Percentiles rank a stretch among this genome's conserved stretches.
phyloP scores from a whole-genome alignment of 1,140 invertebrate species.

The Callitettix versicolor region DNA sequence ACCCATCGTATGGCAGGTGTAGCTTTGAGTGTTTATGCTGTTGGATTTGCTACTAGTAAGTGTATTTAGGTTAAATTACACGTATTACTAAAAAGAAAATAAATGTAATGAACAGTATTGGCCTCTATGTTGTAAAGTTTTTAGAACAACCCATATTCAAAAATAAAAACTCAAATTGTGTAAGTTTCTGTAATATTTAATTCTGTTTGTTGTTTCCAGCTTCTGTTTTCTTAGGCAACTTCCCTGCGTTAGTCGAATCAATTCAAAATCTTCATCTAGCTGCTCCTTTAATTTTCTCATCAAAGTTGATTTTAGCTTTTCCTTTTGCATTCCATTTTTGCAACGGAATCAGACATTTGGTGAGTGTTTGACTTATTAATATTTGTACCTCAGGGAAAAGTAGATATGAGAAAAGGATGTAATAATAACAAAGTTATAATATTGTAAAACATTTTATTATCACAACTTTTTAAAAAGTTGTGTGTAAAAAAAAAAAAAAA shows the following conservation, averaged over 20 bases:
- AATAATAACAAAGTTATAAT: neutral
- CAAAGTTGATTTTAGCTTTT: slow-evolving; percentile 45
- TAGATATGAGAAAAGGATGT: too few species aligned
- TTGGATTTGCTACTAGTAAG: slow-evolving; percentile 32
- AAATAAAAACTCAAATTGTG: neutral
- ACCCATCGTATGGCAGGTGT: slow-evolving; percentile 70
- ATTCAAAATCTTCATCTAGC: slow-evolving; percentile 43
- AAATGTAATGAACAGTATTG: too few species aligned
- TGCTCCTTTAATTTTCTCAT: slow-evolving; percentile 36
- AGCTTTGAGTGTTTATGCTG: slow-evolving; percentile 35
- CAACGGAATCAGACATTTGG: slow-evolving; percentile 62
- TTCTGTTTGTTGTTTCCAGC: slow-evolving; percentile 33
- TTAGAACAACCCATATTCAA: too few species aligned
- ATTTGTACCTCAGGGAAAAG: too few species aligned
- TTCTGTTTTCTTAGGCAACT: slow-evolving; percentile 41
- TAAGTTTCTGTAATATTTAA: slow-evolving; percentile 1
- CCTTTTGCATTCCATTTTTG: slow-evolving; percentile 54
- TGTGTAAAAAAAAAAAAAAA: neutral
- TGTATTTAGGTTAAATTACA: too few species aligned
- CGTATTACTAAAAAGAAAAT: too few species aligned
- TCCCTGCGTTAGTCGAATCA: slow-evolving; percentile 42
- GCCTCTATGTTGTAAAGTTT: too few species aligned
- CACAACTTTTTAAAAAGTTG: slow-evolving; percentile 2
- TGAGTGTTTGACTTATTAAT: slow-evolving; percentile 25
- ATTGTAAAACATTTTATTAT: slow-evolving; percentile 2